phyloP scores from a whole-genome alignment of 2,797 vertebrate genomes.

The Phyllotis vaccarum region DNA sequence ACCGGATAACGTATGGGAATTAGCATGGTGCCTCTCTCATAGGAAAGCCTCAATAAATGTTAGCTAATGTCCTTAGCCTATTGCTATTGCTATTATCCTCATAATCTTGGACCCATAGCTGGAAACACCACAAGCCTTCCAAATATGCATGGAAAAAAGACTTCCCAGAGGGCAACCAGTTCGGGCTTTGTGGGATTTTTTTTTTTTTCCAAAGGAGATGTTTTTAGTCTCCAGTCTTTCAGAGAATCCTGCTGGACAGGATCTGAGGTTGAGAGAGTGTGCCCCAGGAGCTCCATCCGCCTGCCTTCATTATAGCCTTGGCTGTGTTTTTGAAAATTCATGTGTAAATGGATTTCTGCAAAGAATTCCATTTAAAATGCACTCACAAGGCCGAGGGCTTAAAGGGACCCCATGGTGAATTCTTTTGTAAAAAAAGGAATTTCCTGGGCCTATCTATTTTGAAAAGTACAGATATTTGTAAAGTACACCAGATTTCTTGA shows the following conservation, averaged over 20 bases:
- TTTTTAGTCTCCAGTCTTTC: conserved; percentile 73
- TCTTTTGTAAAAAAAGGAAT: conserved; percentile 76
- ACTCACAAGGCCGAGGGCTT: conserved; percentile 70
- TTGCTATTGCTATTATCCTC: conserved; percentile 70
- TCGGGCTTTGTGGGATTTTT: conserved; percentile 71
- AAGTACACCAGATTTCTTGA: conserved; percentile 65
- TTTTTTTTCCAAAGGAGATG: conserved; percentile 77
- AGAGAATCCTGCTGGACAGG: conserved; percentile 79
- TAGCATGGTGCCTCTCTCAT: conserved; percentile 42
- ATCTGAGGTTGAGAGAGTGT: conserved; percentile 74
- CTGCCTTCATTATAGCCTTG: conserved; percentile 72
- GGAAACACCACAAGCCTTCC: conserved; percentile 57
- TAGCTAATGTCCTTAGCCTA: conserved; percentile 62
- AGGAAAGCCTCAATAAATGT: conserved; percentile 64
- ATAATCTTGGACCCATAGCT: conserved; percentile 53
- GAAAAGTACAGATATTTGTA: conserved; percentile 67
- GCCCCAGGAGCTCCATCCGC: conserved; percentile 64
- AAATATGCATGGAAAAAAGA: conserved; percentile 72
- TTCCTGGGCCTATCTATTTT: conserved; percentile 65
- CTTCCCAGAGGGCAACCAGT: conserved; percentile 76
- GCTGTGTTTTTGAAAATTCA: conserved; percentile 74
- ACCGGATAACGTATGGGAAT: conserved; percentile 60
- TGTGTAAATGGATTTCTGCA: conserved; percentile 80
- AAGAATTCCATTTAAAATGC: conserved; percentile 79
- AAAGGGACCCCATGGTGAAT: conserved; percentile 77